Evolutionary conservation across 2,797 vertebrate species (phyloP).

Genomic region (Notamacropus eugenii): DNA sequence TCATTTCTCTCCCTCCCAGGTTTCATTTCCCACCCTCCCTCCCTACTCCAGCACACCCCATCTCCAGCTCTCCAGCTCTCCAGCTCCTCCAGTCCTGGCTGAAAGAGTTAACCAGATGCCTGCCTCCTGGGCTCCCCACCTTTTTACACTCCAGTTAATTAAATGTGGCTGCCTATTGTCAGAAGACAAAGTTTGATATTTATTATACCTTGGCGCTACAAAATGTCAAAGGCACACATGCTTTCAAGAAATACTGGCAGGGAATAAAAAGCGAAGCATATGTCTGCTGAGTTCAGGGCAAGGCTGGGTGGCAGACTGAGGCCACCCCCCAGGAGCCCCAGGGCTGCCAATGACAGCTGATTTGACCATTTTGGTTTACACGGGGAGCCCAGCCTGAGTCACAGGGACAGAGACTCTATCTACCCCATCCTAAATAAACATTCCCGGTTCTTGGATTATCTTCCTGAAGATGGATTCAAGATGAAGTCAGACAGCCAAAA

Average conservation of each 20-base stretch:
- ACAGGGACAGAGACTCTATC: constrained; percentile 11
- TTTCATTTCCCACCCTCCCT: not conserved
- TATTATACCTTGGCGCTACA: constrained; percentile 67
- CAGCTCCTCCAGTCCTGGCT: not conserved
- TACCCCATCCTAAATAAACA: constrained; percentile 52
- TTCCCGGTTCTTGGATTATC: constrained; percentile 68
- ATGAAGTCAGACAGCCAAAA: not conserved
- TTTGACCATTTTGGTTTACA: constrained; percentile 30
- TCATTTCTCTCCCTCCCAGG: no score
- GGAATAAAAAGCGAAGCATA: constrained; percentile 10
- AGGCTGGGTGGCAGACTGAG: not conserved
- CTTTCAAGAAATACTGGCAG: constrained; percentile 47
- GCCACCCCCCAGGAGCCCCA: constrained; percentile 50
- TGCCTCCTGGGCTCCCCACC: not conserved
- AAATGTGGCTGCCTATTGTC: constrained; percentile 77
- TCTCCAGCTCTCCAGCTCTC: not conserved
- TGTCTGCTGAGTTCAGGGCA: constrained; percentile 36
- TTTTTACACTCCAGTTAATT: constrained; percentile 75
- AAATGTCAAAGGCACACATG: constrained; percentile 58
- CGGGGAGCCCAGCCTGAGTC: constrained; percentile 32
- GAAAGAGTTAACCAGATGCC: constrained; percentile 59
- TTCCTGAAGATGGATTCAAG: constrained; percentile 62
- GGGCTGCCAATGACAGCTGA: not conserved
- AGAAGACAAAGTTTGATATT: constrained; percentile 67
- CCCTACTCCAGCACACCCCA: not conserved